Base-by-base conservation (phyloP, 2,113 vertebrate species). In the Antigone vipio region DNA sequence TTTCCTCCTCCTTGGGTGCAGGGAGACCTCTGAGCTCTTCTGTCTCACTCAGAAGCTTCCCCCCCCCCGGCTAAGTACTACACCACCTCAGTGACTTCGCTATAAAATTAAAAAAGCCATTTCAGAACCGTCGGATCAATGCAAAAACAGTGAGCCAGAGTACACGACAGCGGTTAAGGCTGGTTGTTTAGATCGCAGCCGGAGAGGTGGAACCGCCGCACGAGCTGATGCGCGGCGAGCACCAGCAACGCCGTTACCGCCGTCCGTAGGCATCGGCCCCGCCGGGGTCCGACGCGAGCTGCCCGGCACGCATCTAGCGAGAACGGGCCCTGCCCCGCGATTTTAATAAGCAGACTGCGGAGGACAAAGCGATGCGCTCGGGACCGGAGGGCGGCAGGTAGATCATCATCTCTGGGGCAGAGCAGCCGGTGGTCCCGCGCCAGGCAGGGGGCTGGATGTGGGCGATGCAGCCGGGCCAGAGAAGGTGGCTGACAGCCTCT, bases 291-390 rank as follows among this genome's bases (percentile, higher is more conserved):
- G 14, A 42, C 20, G 5, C 44, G 18, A 18, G 15, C 59, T 35
- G 68, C 35, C 6, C 1, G 26, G 5, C 17, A 20, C 22, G 15
- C 24, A 1, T 4, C 26, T 15, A 4, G 7, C 3, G 45, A 12
- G 64, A 42, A 5, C 5, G 4, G 62, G 35, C 71, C 47, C 66
- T 63, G 83, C 26, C 12, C 45, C 7, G 0, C 15, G 52, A 2
- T 26, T 72, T 60, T 24, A 11, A 34, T 24, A 11, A 34, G 29
- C 34, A 15, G 82, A 9, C 19, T 27, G 47, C 20, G 35, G 50
- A 29, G 73, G 47, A 72, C 29, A 14, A 52, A 40, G 34, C 1
- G 59, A 26, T 6, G n/a, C 1, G 2, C 42, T 29, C 0, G 0
- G 55, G 47, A 29, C 49, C 0, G 3, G 9, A 12, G 47, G 73